Conservation (phyloP, 2,797 vertebrate genomes). For the Chaetodon trifasciatus region DNA sequence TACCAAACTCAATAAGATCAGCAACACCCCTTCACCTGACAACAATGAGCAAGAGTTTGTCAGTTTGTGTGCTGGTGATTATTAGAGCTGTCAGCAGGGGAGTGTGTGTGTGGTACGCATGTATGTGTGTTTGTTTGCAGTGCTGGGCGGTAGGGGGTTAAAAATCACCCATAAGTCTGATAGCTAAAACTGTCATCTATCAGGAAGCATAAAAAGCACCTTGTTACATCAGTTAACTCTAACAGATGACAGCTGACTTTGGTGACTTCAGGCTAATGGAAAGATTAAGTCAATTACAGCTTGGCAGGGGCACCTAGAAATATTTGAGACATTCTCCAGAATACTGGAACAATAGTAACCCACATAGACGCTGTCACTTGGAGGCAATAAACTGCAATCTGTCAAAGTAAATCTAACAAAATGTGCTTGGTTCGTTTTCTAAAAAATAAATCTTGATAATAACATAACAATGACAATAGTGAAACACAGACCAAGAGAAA, state of each 20-base stretch:
- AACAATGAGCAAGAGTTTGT: slow-evolving; percentile 51
- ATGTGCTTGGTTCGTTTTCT: slow-evolving; percentile 23
- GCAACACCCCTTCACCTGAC: slow-evolving; percentile 49
- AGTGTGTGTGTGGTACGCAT: slow-evolving; percentile 10
- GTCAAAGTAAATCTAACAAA: slow-evolving; percentile 42
- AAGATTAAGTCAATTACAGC: slow-evolving; percentile 84
- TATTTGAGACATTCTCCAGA: slow-evolving; percentile 75
- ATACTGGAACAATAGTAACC: slow-evolving; percentile 60
- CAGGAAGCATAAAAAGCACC: slow-evolving; percentile 58
- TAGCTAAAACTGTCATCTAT: slow-evolving; percentile 54
- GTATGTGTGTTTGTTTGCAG: slow-evolving; percentile 26
- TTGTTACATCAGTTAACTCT: slow-evolving; percentile 79
- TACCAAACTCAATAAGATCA: slow-evolving; percentile 63
- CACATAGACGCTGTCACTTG: slow-evolving; percentile 42
- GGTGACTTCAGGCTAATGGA: slow-evolving; percentile 67
- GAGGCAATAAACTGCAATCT: slow-evolving; percentile 37
- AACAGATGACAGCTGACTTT: slow-evolving; percentile 78
- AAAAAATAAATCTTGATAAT: slow-evolving; percentile 49
- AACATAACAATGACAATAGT: slow-evolving; percentile 24
- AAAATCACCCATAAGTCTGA: slow-evolving; percentile 57
- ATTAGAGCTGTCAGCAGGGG: slow-evolving; percentile 61
- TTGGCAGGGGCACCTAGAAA: slow-evolving; percentile 68
- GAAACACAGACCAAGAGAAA: slow-evolving; percentile 28
- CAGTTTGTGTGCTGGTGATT: slow-evolving; percentile 53
- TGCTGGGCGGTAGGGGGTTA: slow-evolving; percentile 48